Evolutionary conservation across 2,113 vertebrate genomes (phyloP), one percentile per base, ranked within the genome.

Genomic region (Epinephelus lanceolatus): DNA sequence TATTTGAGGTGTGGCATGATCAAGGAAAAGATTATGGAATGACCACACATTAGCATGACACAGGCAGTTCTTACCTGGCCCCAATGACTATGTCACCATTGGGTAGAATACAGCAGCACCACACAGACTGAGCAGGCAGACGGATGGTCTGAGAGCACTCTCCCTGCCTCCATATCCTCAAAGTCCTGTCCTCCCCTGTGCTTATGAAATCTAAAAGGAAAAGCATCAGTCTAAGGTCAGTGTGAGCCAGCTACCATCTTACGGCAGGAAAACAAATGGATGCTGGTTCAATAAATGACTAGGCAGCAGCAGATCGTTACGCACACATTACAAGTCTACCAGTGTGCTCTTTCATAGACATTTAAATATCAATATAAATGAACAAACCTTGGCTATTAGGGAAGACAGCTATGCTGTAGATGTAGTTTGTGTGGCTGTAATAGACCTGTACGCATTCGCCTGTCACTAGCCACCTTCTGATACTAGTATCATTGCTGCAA

Each of bases 361-460:
- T 76, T 69, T 75, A 65, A 86, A 49, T 37, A 45, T 40, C 2
- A 21, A 71, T n/a, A 30, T 12, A 42, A 47, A 61, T 27, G 1
- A 81, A 86, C 94, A 88, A 92, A 99, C 98, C 98, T 96, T 96
- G 93, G 90, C 95, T 93, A 10, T 96, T 96, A 78, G 98, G 97
- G 81, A 99, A 98, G 51, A 98, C 95, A 37, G 96, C 96, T 86
- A 99, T 93, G 88, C 97, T 98, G 94, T 99, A 99, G 92, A 99
- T 99, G 68, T 97, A 99, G 96, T 98, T 99, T 86, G 98, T 99
- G 91, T 99, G 98, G 62, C 97, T 96, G 86, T 97, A 96, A 89
- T 97, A 99, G 42, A 98, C 94, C 81, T 99, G 96, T 51, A 97
- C 88, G 87, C 98, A 99, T 67, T 98, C 96, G 6, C 98, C 98